Evolutionary conservation across 1,140 invertebrate species (phyloP), one percentile per base, ranked within the genome.

Genomic region (Scaptomyza graminum): DNA sequence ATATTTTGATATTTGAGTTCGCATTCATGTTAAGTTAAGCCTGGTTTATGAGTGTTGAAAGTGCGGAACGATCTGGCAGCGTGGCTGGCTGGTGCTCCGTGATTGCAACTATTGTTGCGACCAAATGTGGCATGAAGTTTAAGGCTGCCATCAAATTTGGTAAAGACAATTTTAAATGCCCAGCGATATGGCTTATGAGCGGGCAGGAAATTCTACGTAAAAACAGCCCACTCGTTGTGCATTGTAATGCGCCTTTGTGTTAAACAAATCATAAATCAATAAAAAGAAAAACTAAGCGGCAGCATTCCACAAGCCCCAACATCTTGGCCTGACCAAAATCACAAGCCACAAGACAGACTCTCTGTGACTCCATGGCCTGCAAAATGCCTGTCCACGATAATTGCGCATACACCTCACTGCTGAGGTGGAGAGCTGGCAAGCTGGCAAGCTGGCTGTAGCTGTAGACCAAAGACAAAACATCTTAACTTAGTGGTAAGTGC

Each of bases 191-290:
- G 79, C 79, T 81, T 80, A 80, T 80, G 77, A 80, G 77, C 57
- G 70, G 60, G 49, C 51, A 73, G 69, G 80, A 72, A 81, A 82
- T 88, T 88, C 83, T 67, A 55, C 67, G 79, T 87, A 88, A 75
- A 82, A 62, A 34, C 9, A 34, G 31, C 78, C 78, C 78, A 84
- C 73, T 73, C 81, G 56, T 16, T 39, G 31, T 34, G 55, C 80
- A 84, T 79, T 82, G 83, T 87, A 87, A 87, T 87, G 82, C 72
- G 83, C 83, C 83, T 87, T 87, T 87, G 82, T 88, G 82, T 87
- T 87, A 87, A 87, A 87, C 82, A 87, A 87, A 87, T 87, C 82
- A 87, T 87, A 87, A 87, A 87, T 87, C 82, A 87, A 87, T 87
- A 87, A 87, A 87, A 87, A 79, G 83, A 88, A 87, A 88, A 88